Conservation (phyloP, 2,797 vertebrate genomes). For the Steatocranus sp. region DNA sequence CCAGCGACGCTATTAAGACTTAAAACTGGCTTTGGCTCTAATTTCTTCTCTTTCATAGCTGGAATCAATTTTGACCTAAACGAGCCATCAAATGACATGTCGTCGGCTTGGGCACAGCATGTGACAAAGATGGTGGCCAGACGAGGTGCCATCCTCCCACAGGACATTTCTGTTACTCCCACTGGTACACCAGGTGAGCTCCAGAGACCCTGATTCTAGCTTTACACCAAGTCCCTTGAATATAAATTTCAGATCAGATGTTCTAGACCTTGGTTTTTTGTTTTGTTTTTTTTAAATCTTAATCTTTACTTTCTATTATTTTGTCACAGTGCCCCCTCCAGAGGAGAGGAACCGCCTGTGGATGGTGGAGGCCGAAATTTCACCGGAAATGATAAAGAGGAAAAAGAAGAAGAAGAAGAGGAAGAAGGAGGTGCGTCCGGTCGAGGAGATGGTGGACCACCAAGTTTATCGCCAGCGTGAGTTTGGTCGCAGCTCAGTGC, state of each 20-base stretch:
- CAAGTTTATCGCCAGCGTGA: slow-evolving; percentile 30
- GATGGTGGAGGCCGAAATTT: slow-evolving; percentile 89
- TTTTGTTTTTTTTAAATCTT: no score
- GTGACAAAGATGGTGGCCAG: slow-evolving; percentile 98
- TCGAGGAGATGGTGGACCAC: slow-evolving; percentile 42
- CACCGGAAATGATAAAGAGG: slow-evolving; percentile 88
- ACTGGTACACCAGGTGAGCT: slow-evolving; percentile 88
- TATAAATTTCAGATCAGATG: neutral
- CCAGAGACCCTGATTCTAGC: neutral
- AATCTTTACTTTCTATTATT: neutral
- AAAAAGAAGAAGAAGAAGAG: slow-evolving; percentile 86
- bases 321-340: slow-evolving; percentile 81
- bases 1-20: neutral
- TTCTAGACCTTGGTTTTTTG: neutral
- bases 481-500: slow-evolving; percentile 76
- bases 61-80: slow-evolving; percentile 94
- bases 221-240: neutral
- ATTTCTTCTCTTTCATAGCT: slow-evolving; percentile 67
- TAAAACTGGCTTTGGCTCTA: neutral
- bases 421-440: slow-evolving; percentile 81
- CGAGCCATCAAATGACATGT: slow-evolving; percentile 90
- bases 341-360: slow-evolving; percentile 86
- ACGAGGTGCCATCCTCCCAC: slow-evolving; percentile 94
- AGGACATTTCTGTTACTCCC: slow-evolving; percentile 92
- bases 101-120: slow-evolving; percentile 95